These are phyloP conservation scores for Micrasema longulum DNA, from an alignment of 1,140 invertebrate species.

Conservation along the genomic window DNA sequence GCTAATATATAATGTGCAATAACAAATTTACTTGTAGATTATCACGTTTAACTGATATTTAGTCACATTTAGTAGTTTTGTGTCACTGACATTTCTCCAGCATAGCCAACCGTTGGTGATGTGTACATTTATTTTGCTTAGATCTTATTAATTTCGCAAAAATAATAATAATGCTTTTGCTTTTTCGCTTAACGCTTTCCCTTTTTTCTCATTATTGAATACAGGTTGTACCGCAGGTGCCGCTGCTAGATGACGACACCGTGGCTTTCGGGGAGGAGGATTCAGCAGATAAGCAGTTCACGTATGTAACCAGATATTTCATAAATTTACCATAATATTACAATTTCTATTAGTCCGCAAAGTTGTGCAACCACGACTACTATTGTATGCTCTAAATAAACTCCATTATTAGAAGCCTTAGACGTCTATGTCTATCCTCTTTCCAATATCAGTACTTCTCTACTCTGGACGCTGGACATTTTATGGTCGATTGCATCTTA, in stretches of 20 bases:
- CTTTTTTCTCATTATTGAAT: constrained; percentile 44
- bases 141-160: constrained; percentile 42
- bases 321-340: no score
- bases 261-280: constrained; percentile 89
- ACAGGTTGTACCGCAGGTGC: constrained; percentile 74
- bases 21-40: constrained; percentile 23
- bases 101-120: constrained; percentile 40
- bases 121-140: constrained; percentile 36
- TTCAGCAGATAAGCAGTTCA: constrained; percentile 65
- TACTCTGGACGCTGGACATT: no score
- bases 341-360: no score
- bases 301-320: constrained; percentile 64
- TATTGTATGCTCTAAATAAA: no score
- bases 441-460: no score
- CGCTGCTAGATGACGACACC: constrained; percentile 86
- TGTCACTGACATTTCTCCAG: constrained; percentile 29
- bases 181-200: constrained; percentile 43
- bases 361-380: no score
- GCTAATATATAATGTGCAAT: constrained; percentile 1
- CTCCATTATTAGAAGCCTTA: no score
- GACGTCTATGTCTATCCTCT: no score
- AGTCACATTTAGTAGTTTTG: constrained; percentile 25
- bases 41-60: constrained; percentile 4
- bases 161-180: constrained; percentile 37
- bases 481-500: no score